Evolutionary conservation across 2,797 vertebrate species (phyloP), one percentile per base, ranked within the genome.

Genomic region (Acanthurus leucopareius): DNA sequence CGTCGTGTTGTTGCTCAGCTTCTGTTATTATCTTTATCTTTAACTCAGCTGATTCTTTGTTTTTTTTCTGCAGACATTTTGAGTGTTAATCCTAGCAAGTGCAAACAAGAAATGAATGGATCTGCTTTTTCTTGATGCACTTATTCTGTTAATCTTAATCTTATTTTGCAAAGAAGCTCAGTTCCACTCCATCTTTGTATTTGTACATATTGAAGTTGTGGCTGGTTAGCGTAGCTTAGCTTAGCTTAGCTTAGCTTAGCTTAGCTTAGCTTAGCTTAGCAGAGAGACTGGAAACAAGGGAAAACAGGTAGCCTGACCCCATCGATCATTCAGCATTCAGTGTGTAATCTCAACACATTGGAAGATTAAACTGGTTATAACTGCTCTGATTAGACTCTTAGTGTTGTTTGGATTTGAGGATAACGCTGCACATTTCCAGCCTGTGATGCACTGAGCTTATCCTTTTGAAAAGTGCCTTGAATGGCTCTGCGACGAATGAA

Each of bases 1-100:
- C 13, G 20, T 47, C 19, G 53, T 7, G 28, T 8, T 15, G 38
- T 67, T 48, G 25, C 35, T 76, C 38, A 8, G 77, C 20, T 52
- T 67, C 40, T 40, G 28, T 53, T 25, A 52, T 59, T 56, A 54
- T 69, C 73, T 25, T 59, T 56, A 54, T 69, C 73, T 25, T 25
- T 25, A 25, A 25, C 56, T 59, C 58, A 35, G 40, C 51, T 79
- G 56, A 68, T 69, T 73, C 25, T 25, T 58, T 40, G 2, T 32
- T 63, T 25, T 68, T n/a, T 66, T 66, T 49, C 57, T 60, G 54
- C 16, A 57, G 53, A 57, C 32, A 62, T 42, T 54, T 25, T 8
- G 15, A 20, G 16, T 5, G 51, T 66, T 48, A 63, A 71, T 72
- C 38, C 53, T 54, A 20, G 28, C 7, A 3, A 14, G 4, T 62